Evolutionary conservation across 30 jellyfish, hydroid and myxozoan species (phyloP).

Genomic region (Chrysaora quinquecirrha): DNA sequence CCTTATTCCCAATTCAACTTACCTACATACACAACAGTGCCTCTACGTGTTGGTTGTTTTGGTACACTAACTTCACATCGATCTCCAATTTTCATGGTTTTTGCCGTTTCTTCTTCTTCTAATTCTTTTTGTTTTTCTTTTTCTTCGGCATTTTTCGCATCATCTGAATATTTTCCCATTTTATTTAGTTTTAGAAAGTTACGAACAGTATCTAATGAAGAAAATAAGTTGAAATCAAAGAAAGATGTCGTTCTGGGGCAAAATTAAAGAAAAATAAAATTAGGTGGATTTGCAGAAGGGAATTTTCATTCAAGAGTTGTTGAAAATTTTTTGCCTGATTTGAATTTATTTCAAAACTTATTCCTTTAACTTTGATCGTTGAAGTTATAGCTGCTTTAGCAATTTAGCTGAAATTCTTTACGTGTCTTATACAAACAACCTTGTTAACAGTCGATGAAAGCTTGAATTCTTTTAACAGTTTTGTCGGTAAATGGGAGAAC

Average conservation of each 20-base stretch:
- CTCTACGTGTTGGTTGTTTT: constrained; percentile 77
- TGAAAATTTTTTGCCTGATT: too few relatives aligned
- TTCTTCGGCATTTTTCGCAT: constrained; percentile 80
- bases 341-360: too few relatives aligned
- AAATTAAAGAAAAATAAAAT: not conserved
- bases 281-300: not conserved
- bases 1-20: too few relatives aligned
- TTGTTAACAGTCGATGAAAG: too few relatives aligned
- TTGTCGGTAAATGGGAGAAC: too few relatives aligned
- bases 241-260: constrained; percentile 40
- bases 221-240: not conserved
- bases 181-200: constrained; percentile 78
- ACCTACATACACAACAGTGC: constrained; percentile 77
- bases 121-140: constrained; percentile 71
- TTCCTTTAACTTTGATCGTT: too few relatives aligned
- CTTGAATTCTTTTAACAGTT: too few relatives aligned
- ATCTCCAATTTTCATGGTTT: constrained; percentile 68
- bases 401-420: too few relatives aligned
- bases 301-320: too few relatives aligned
- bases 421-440: too few relatives aligned
- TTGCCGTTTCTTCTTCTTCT: constrained; percentile 76
- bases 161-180: constrained; percentile 90
- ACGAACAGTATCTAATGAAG: constrained; percentile 85
- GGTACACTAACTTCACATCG: constrained; percentile 90
- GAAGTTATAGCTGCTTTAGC: too few relatives aligned